A percentile compares a stretch with the other conserved stretches of the same genome.
phyloP scores from a whole-genome alignment of 2,888 invertebrate species.

The Apotomis betuletana region DNA sequence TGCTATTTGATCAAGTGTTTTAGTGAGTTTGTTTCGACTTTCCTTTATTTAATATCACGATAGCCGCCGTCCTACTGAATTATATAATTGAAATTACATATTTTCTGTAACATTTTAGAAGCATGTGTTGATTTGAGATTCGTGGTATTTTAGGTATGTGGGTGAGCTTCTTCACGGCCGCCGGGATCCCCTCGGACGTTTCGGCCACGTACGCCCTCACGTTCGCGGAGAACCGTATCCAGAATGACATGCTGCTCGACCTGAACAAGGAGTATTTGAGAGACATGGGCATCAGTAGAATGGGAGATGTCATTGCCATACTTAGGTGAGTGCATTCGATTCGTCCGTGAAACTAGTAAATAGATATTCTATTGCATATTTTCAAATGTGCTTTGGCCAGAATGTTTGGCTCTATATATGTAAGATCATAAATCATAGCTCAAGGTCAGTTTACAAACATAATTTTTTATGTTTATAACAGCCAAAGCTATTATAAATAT shows the following conservation, averaged over 20 bases:
- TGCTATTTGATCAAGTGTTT: conserved; percentile 39
- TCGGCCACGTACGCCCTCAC: conserved; percentile 93
- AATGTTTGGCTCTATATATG: too few relatives aligned
- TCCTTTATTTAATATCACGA: not conserved
- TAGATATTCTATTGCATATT: too few relatives aligned
- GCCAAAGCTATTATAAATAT: too few relatives aligned
- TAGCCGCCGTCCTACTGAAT: not conserved
- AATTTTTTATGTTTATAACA: too few relatives aligned
- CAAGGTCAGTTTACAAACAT: too few relatives aligned
- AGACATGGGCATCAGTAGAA: conserved; percentile 93
- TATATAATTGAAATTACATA: not conserved
- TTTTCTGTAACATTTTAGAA: not conserved
- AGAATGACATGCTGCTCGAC: conserved; percentile 92
- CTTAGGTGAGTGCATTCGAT: conserved; percentile 76
- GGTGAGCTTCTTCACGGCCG: conserved; percentile 93
- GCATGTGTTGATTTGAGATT: not conserved
- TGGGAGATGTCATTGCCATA: conserved; percentile 88
- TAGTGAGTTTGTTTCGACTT: not conserved
- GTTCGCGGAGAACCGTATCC: conserved; percentile 94
- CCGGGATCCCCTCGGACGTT: conserved; percentile 91
- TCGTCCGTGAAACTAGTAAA: too few relatives aligned
- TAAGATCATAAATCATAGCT: too few relatives aligned
- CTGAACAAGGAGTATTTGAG: conserved; percentile 93
- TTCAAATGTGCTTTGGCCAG: too few relatives aligned
- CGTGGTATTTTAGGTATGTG: conserved; percentile 83